Evolutionary conservation across 2,113 vertebrate species (phyloP), one percentile per base, ranked within the genome.

Genomic region (Podocnemis expansa): DNA sequence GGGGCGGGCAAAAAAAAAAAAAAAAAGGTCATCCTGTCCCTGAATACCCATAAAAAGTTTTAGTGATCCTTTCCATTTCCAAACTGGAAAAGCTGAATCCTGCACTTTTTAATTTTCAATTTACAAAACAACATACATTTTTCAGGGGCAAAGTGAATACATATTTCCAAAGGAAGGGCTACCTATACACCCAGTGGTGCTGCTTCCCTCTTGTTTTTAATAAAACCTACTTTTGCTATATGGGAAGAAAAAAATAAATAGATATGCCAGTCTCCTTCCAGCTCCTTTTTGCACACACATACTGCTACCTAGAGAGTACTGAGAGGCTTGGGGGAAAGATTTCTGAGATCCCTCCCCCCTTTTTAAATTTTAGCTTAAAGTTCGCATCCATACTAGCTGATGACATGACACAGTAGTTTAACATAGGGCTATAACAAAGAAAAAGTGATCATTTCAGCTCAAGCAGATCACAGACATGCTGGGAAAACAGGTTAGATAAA

Each of bases 401-500:
- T 3, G 47, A 45, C 41, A 82, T 0, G 41, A 60, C 56, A 31
- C 6, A 51, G 38, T 4, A 43, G 88, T 84, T 78, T 47, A 43
- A 13, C 51, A 90, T 80, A 82, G 58, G 9, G 75, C 41, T 29
- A 73, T 13, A 22, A 11, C 2, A 79, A 89, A 84, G 89, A 6
- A 88, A 85, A 88, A 17, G 73, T 12, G 82, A 12, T 38, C 1
- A 47, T 55, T 95, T 85, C 83, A 93, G 85, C 89, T 89, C 54
- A 91, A 90, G 95, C 47, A 47, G n/a, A 95, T 51, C 54, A 83
- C 49, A 85, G 1, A 31, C 95, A 93, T 16, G 56, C 88, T 2
- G 10, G 63, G 78, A 27, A 73, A 95, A 81, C 3, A 27, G 70
- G 83, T 89, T 89, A 96, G 91, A 88, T n/a, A 89, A 89, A 92